A percentile compares a stretch with the other conserved stretches of the same genome.
Conservation (phyloP, 2,113 vertebrate genomes). For the Pungitius pungitius region DNA sequence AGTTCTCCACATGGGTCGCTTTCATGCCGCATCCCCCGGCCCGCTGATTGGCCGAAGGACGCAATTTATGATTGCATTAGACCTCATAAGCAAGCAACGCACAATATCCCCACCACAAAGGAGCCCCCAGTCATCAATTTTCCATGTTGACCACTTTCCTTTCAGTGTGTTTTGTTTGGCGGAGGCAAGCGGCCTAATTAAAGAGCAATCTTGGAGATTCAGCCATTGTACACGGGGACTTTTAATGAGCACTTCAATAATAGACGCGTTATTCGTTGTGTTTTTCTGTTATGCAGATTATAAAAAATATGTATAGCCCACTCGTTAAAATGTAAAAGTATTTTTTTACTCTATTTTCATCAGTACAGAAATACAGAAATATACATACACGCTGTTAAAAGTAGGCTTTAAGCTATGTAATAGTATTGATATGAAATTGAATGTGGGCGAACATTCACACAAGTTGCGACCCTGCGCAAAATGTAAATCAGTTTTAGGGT, state of each 20-base stretch:
- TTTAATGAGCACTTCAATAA: constrained; percentile 83
- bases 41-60: constrained; percentile 87
- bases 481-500: constrained; percentile 74
- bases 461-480: constrained; percentile 7
- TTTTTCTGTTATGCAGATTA: constrained; percentile 57
- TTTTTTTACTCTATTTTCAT: constrained; percentile 35
- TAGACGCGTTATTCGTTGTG: constrained; percentile 74
- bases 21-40: constrained; percentile 82
- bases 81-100: constrained; percentile 91
- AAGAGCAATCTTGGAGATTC: constrained; percentile 91
- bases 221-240: constrained; percentile 83
- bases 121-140: constrained; percentile 88
- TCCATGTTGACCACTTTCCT: constrained; percentile 89
- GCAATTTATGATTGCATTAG: constrained; percentile 99
- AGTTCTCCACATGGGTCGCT: constrained; percentile 93
- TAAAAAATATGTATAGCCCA: constrained; percentile 11
- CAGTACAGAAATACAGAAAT: not conserved
- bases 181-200: constrained; percentile 86
- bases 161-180: constrained; percentile 66
- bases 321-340: constrained; percentile 34
- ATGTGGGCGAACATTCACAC: not conserved
- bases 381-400: not conserved
- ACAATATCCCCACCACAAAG: constrained; percentile 90
- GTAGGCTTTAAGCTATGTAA: not conserved
- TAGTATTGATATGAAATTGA: not conserved